A percentile compares a stretch with the other conserved stretches of the same genome.
These are phyloP conservation scores for Phodopus roborovskii DNA, from an alignment of 2,113 vertebrate species.

Conservation along the genomic window DNA sequence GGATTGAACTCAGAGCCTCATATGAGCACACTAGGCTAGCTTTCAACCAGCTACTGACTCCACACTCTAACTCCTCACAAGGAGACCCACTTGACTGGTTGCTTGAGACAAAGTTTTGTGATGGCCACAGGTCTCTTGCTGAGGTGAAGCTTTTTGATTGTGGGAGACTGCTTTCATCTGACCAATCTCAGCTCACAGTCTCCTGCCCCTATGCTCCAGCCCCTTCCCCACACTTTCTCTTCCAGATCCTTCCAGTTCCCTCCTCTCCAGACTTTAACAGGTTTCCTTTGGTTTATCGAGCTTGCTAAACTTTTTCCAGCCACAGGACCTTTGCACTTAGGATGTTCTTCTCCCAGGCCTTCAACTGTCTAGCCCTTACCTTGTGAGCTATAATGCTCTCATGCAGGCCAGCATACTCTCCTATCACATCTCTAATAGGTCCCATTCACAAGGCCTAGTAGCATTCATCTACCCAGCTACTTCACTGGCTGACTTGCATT, in stretches of 20 bases:
- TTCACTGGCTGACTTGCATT: neutral
- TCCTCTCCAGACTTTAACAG: no score
- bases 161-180: neutral
- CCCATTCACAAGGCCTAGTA: neutral
- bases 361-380: neutral
- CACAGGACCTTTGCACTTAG: neutral
- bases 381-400: neutral
- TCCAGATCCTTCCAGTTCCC: no score
- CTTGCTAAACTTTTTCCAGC: neutral
- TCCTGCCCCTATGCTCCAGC: neutral
- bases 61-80: neutral
- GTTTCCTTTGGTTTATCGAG: neutral
- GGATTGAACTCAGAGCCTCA: neutral
- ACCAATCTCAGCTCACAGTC: neutral
- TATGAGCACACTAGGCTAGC: neutral
- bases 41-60: neutral
- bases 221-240: no score
- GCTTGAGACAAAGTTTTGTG: neutral
- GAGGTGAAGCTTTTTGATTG: neutral
- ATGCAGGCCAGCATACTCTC: neutral
- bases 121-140: neutral
- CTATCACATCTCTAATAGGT: accelerated
- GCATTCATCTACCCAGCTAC: neutral
- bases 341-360: neutral
- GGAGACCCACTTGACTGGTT: neutral